These are phyloP conservation scores for Campopleginae sp. DNA, from an alignment of 2,888 invertebrate species.

Conservation along the genomic window DNA sequence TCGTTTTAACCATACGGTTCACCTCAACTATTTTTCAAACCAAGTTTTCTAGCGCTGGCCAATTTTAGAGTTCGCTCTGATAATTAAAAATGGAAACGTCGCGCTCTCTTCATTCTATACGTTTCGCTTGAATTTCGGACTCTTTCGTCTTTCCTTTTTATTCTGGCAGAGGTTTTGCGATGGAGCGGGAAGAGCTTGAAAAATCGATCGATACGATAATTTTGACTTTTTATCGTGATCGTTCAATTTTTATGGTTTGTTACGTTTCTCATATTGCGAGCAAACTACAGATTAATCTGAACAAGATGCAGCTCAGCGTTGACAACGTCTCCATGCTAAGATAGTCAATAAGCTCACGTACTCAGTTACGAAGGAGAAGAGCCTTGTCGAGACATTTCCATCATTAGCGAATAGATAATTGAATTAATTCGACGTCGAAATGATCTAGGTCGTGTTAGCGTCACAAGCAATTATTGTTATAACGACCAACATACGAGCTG, in stretches of 20 bases:
- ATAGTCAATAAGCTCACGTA: background rate
- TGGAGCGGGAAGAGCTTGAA: background rate
- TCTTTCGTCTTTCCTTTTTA: background rate
- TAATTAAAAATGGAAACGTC: background rate
- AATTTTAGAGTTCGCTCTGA: background rate
- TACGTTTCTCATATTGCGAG: background rate
- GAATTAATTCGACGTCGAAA: constrained; percentile 35
- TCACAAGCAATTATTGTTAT: constrained; percentile 52
- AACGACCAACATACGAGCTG: background rate
- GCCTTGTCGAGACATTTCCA: constrained; percentile 40
- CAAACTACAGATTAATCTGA: background rate
- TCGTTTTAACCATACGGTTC: background rate
- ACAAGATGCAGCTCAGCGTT: background rate
- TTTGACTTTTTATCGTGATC: background rate
- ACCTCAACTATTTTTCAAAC: background rate
- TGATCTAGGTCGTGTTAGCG: constrained; percentile 59
- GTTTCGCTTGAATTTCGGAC: background rate
- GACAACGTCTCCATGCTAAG: background rate
- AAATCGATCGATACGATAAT: background rate
- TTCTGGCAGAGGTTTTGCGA: background rate
- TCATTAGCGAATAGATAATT: constrained; percentile 58
- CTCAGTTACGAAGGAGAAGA: constrained; percentile 2
- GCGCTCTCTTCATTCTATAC: background rate
- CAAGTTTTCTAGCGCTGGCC: background rate
- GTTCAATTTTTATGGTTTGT: no score